Conservation (phyloP, 2,113 vertebrate species). For the Melierax canorus region DNA sequence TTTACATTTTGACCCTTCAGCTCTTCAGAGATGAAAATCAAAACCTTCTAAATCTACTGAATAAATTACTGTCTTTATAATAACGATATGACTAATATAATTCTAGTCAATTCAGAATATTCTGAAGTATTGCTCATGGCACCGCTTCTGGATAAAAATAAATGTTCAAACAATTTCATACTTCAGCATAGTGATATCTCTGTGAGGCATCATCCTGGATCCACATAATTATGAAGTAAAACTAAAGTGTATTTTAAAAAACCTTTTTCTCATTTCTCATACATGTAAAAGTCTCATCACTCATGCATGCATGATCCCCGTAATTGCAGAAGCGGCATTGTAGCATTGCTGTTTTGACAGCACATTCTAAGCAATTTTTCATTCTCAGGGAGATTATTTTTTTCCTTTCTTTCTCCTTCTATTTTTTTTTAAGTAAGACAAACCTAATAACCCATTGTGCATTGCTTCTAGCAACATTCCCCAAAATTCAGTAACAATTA, state of each 20-base stretch:
- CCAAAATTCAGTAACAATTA: neutral
- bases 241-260: slow-evolving; percentile 25
- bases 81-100: slow-evolving; percentile 16
- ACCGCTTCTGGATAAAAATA: neutral
- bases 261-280: neutral
- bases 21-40: slow-evolving; percentile 3
- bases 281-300: neutral
- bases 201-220: neutral
- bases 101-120: neutral
- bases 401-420: neutral
- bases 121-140: neutral
- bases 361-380: neutral
- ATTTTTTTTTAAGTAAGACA: neutral
- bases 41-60: neutral
- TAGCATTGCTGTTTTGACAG: neutral
- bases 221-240: neutral
- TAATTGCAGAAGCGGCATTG: neutral
- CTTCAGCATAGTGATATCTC: neutral
- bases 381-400: neutral
- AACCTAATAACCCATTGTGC: neutral
- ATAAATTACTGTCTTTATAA: slow-evolving; percentile 2
- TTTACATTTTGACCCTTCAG: slow-evolving; percentile 15
- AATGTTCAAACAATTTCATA: slow-evolving; percentile 25
- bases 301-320: neutral
- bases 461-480: neutral